phyloP scores from a whole-genome alignment of 2,797 vertebrate genomes.

The Podarcis siculus region DNA sequence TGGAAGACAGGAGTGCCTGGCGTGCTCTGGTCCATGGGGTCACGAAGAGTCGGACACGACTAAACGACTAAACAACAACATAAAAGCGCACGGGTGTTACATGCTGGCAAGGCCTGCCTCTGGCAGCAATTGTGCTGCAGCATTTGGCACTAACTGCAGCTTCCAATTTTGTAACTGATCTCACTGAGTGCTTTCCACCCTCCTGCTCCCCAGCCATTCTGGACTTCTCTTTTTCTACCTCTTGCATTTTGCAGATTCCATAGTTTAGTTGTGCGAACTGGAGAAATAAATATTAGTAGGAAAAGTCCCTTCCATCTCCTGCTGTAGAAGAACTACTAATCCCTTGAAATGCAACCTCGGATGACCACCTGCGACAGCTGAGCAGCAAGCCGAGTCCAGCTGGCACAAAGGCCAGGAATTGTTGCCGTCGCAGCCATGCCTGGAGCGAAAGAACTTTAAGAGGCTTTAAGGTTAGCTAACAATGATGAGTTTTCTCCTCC shows the following conservation, averaged over 20 bases:
- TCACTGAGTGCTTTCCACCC: no score
- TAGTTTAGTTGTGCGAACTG: neutral
- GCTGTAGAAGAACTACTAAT: neutral
- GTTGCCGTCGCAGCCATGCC: neutral
- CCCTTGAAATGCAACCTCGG: neutral
- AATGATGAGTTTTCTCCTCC: neutral
- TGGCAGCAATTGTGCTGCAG: no score
- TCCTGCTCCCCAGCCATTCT: no score
- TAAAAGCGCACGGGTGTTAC: no score
- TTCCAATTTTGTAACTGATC: no score
- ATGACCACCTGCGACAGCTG: neutral
- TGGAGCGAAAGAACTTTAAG: neutral
- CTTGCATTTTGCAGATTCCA: neutral
- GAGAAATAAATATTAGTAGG: neutral
- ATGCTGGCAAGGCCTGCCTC: no score
- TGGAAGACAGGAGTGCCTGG: no score
- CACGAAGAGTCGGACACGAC: no score
- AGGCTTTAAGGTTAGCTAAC: neutral
- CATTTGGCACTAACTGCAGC: no score
- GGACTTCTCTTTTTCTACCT: no score
- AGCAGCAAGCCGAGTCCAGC: neutral
- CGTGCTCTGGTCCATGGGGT: no score
- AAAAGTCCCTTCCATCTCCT: neutral
- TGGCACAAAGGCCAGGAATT: neutral
- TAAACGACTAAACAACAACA: no score